Percentiles rank a stretch among this genome's conserved stretches.
These are phyloP conservation scores for Pelecanus crispus DNA, from an alignment of 2,113 vertebrate species.

Conservation along the genomic window DNA sequence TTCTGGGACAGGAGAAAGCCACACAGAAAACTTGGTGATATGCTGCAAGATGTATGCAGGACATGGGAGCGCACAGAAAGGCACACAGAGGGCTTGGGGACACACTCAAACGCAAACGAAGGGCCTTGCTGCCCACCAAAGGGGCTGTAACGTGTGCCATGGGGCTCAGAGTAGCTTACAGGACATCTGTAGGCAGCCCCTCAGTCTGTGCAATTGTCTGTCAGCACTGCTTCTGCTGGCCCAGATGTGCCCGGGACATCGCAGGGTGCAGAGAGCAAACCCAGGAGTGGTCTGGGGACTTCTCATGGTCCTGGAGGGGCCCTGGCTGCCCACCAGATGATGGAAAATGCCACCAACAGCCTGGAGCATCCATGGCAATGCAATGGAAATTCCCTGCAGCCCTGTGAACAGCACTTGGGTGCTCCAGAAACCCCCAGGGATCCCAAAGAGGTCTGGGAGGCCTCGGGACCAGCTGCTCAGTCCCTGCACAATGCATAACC, in stretches of 20 bases:
- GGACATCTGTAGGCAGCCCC: background rate
- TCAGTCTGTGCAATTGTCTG: background rate
- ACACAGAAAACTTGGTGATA: background rate
- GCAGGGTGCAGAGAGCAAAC: background rate
- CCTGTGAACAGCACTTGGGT: background rate
- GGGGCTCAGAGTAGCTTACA: background rate
- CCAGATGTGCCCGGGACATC: background rate
- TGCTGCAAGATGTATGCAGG: background rate
- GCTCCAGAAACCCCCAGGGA: background rate
- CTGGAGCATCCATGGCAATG: background rate
- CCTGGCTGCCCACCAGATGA: background rate
- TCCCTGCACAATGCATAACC: background rate
- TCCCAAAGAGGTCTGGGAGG: background rate
- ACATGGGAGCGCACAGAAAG: background rate
- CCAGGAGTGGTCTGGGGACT: background rate
- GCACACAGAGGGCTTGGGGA: background rate
- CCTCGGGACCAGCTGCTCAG: background rate
- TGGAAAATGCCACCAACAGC: background rate
- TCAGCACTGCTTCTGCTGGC: background rate
- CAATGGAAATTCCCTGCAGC: background rate
- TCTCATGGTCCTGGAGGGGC: background rate
- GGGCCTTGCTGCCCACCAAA: background rate
- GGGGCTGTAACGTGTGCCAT: background rate
- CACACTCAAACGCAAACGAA: background rate
- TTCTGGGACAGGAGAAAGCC: background rate